phyloP scores from a whole-genome alignment of 2,888 invertebrate species.

The Heliconius cydno region DNA sequence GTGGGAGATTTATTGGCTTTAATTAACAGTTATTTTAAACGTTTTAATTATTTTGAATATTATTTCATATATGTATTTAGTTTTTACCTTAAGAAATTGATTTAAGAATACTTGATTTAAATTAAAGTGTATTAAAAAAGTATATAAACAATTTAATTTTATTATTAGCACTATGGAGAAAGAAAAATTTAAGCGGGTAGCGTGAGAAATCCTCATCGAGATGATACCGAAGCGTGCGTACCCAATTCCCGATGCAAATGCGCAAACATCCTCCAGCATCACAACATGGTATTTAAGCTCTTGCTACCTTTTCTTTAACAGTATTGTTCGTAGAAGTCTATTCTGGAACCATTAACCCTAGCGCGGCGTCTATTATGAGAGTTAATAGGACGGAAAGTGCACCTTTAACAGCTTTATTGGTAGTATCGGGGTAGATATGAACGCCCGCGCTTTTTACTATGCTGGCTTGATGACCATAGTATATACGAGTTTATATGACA shows the following conservation, averaged over 20 bases:
- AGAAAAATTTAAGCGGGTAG: slow-evolving; percentile 51
- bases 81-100: background rate
- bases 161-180: background rate
- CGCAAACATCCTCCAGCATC: slow-evolving; percentile 61
- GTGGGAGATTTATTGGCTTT: slow-evolving; percentile 61
- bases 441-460: slow-evolving; percentile 66
- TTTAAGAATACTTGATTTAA: background rate
- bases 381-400: slow-evolving; percentile 66
- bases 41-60: slow-evolving; percentile 48
- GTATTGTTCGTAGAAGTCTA: slow-evolving; percentile 65
- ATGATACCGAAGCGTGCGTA: slow-evolving; percentile 74
- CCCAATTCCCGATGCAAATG: slow-evolving; percentile 82
- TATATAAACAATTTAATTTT: background rate
- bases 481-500: slow-evolving; percentile 62
- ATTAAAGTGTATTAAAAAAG: background rate
- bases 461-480: slow-evolving; percentile 71
- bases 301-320: slow-evolving; percentile 69
- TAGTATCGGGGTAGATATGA: slow-evolving; percentile 70
- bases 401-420: slow-evolving; percentile 71
- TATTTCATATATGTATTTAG: background rate
- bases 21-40: slow-evolving; percentile 59
- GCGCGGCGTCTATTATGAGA: slow-evolving; percentile 49
- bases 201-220: slow-evolving; percentile 76
- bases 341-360: slow-evolving; percentile 50
- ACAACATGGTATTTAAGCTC: slow-evolving; percentile 54